Evolutionary conservation across 2,113 vertebrate species (phyloP), one percentile per base, ranked within the genome.

Genomic region (Cyprinodon tularosa): DNA sequence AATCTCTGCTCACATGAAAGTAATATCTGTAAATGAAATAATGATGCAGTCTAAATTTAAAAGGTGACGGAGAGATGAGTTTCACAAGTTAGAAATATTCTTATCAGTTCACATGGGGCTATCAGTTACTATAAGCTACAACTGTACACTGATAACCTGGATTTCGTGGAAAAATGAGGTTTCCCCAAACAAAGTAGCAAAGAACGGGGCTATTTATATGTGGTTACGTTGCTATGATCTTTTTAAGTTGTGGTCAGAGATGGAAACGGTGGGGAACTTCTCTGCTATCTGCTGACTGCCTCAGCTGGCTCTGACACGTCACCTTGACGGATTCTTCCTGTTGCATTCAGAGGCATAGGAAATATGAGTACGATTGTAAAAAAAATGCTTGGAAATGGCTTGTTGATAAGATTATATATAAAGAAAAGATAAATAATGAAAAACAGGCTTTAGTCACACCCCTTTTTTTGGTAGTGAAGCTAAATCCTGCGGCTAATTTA

Each of bases 221-320:
- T 36, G 45, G 47, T 20, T 20, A 66, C 13, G 36, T 13, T 20
- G 8, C 44, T 40, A 29, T 40, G 13, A 1, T 44, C 12, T 71
- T 12, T 36, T 8, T 37, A 45, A 45, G 11, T 36, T 38, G 6
- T 6, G 22, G 15, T 4, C 9, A 8, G 3, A 29, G 29, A 22
- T 0, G 11, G 44, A n/a, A 29, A 11, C 3, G 13, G 13, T 17
- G 3, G 29, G 29, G 29, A n/a, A 48, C 36, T 38, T 10, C 37
- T 42, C 65, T 36, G 66, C 4, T 1, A 9, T 15, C 2, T 11
- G 4, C 40, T 12, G 20, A 44, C n/a, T 40, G 17, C 7, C 50
- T 7, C n/a, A 11, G 39, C 63, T 1, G 17, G 12, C 3, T 64
- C 11, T 77, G 84, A 91, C 88, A 91, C 88, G 87, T 90, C 48